Percentiles rank a stretch among this genome's conserved stretches.
These are phyloP conservation scores for Guaruba guarouba DNA, from an alignment of 2,113 vertebrate genomes.

Conservation along the genomic window DNA sequence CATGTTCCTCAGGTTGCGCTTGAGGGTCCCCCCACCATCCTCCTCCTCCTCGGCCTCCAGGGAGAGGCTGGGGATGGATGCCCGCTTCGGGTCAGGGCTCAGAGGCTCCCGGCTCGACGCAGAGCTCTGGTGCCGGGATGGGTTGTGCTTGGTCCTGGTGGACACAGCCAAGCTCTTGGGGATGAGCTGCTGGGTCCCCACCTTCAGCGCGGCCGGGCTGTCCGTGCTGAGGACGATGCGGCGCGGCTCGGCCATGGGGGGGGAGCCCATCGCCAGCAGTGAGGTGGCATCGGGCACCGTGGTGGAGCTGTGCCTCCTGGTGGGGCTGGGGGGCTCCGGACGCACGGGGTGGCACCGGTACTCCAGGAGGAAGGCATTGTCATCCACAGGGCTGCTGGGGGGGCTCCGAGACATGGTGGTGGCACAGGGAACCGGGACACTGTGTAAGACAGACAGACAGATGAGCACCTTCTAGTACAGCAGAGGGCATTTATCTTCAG, in stretches of 20 bases:
- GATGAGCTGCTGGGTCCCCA: slow-evolving; percentile 88
- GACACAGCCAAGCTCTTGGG: slow-evolving; percentile 80
- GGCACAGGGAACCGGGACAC: background rate
- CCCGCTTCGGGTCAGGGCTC: slow-evolving; percentile 6
- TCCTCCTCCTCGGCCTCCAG: slow-evolving; percentile 71
- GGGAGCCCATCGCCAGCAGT: background rate
- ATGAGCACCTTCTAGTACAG: background rate
- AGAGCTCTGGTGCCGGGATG: slow-evolving; percentile 82
- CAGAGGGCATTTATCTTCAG: rapidly evolving
- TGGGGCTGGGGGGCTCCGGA: background rate
- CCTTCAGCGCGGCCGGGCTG: slow-evolving; percentile 78
- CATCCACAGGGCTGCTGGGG: background rate
- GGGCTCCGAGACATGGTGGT: background rate
- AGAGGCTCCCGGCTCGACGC: slow-evolving; percentile 64
- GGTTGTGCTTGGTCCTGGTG: slow-evolving; percentile 73
- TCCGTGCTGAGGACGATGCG: slow-evolving; percentile 83
- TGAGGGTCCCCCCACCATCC: slow-evolving; percentile 56
- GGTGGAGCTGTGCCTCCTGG: background rate
- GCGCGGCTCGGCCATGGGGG: background rate
- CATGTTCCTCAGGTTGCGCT: slow-evolving; percentile 87
- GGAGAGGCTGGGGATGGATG: slow-evolving; percentile 52
- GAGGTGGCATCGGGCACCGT: rapidly evolving
- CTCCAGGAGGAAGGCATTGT: slow-evolving; percentile 71
- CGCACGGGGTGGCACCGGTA: slow-evolving; percentile 68
- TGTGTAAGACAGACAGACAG: background rate